phyloP scores from a whole-genome alignment of 2,113 vertebrate genomes.

The Poicephalus gulielmi region DNA sequence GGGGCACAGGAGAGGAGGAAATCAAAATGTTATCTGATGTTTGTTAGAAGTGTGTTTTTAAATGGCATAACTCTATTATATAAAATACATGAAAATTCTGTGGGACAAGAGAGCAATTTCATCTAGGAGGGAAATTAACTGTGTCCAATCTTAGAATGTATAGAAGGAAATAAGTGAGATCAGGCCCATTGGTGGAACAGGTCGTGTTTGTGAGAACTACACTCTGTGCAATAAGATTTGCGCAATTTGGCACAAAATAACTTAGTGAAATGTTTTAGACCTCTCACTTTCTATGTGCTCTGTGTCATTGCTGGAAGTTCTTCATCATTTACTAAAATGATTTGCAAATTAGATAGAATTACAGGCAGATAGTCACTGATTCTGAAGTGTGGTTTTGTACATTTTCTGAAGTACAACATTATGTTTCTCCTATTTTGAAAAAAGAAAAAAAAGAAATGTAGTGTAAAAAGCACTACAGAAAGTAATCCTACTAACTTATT shows the following conservation, averaged over 20 bases:
- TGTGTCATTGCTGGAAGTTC: neutral
- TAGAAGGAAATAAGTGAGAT: neutral
- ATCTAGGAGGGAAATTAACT: neutral
- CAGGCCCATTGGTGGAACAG: neutral
- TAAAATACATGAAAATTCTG: neutral
- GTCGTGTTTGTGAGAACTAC: neutral
- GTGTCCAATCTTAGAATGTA: neutral
- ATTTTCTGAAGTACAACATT: neutral
- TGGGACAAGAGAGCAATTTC: neutral
- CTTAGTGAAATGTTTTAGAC: neutral
- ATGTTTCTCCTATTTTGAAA: neutral
- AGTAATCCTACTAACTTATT: neutral
- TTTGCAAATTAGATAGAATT: neutral
- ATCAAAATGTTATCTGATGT: neutral
- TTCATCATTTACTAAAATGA: neutral
- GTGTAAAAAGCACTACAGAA: neutral
- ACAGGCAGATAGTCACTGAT: neutral
- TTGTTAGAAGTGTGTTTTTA: neutral
- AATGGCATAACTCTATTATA: neutral
- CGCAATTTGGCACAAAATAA: neutral
- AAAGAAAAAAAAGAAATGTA: neutral
- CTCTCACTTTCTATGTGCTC: neutral
- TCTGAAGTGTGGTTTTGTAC: neutral
- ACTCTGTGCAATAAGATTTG: neutral
- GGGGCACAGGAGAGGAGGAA: neutral